Evolutionary conservation across 2,888 invertebrate species (phyloP), one percentile per base, ranked within the genome.

Genomic region (Scrobipalpa atriplicella): DNA sequence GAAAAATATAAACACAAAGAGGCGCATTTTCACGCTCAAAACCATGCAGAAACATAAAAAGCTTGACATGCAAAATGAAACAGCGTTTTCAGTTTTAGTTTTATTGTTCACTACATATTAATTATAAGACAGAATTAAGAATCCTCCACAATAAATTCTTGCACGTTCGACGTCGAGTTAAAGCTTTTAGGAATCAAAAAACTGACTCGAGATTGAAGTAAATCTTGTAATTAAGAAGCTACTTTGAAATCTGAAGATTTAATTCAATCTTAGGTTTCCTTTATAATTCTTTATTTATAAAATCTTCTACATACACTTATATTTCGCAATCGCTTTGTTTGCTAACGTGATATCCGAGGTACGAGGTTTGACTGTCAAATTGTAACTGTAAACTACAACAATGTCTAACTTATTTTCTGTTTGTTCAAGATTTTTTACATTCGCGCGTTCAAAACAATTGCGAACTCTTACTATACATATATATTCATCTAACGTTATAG

Each of bases 61-160:
- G 64, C 64, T 29, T 21, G 1, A 69, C 86, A 86, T 85, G 86
- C 84, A 81, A 70, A 72, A 89, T 90, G 75, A 92, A 92, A 92
- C 90, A 82, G 86, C 77, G 71, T 75, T 74, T 75, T 75, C 75
- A 74, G 79, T 77, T 83, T 81, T 77, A 80, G 71, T 75, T 92
- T 91, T 90, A 90, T 91, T 90, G 5, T 66, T 83, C 74, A 73
- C 91, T 90, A 91, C 90, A 68, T 83, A 86, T 78, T 83, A 83
- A 86, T 78, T 83, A 83, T 80, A 84, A 83, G 81, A 80, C 84
- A 87, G 81, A 84, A 78, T 83, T 84, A 80, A 81, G 85, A 85
- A 83, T 81, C 83, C 75, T 80, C 85, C 79, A 86, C 81, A 86
- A 80, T 84, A 84, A 83, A 83, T 83, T 83, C 79, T 83, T 77